Evolutionary conservation across 2,888 invertebrate species (phyloP).

Genomic region (Dryobotodes eremita): DNA sequence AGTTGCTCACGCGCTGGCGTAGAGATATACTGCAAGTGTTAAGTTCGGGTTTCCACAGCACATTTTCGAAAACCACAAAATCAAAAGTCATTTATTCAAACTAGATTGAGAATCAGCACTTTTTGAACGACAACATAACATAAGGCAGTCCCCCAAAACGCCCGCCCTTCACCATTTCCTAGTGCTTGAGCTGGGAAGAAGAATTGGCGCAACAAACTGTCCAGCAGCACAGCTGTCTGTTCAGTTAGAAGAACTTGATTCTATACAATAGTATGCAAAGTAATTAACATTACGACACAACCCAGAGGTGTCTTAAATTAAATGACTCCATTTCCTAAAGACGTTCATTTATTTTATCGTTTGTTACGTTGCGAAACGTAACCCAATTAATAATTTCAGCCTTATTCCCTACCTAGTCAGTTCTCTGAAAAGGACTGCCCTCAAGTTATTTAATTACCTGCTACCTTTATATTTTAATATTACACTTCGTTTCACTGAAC

Average conservation of each 20-base stretch:
- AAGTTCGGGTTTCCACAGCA: background rate
- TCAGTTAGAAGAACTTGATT: background rate
- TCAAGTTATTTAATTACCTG: background rate
- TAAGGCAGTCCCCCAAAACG: no score
- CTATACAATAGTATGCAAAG: background rate
- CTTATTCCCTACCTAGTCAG: background rate
- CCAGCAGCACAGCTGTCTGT: background rate
- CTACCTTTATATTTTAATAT: slow-evolving; percentile 13
- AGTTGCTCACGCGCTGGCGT: no score
- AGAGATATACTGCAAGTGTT: no score
- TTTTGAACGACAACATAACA: background rate
- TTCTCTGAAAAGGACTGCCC: background rate
- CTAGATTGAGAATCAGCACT: background rate
- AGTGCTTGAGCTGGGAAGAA: background rate
- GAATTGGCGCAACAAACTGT: background rate
- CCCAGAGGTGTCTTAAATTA: background rate
- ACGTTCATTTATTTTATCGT: background rate
- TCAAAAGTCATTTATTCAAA: background rate
- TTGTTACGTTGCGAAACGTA: background rate
- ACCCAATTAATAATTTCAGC: background rate
- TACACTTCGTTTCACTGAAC: background rate
- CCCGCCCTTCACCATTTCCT: background rate
- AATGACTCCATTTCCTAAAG: background rate
- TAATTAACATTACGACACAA: background rate
- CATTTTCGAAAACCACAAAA: background rate